Evolutionary conservation across 2,113 vertebrate species (phyloP).

Genomic region (Sylvicapra grimmia): DNA sequence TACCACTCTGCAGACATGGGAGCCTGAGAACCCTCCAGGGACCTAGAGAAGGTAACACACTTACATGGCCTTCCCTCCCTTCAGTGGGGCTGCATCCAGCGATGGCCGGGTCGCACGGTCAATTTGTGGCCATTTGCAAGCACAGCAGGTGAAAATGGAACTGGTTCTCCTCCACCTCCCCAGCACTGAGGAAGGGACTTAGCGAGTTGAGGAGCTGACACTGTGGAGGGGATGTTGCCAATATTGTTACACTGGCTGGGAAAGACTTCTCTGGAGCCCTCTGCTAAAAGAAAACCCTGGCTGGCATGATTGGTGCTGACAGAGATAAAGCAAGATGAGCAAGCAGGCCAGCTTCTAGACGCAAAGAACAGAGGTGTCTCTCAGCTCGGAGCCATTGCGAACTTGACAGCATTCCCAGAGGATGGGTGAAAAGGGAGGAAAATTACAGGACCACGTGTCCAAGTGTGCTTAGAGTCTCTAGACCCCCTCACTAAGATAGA

Average conservation of each 20-base stretch:
- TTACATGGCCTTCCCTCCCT: background rate
- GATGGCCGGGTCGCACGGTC: background rate
- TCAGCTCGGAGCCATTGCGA: background rate
- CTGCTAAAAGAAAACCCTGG: background rate
- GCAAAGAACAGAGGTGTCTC: background rate
- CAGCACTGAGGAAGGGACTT: background rate
- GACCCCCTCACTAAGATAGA: background rate
- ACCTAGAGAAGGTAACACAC: background rate
- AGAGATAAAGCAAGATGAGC: background rate
- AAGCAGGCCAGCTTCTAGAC: background rate
- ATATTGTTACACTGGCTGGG: background rate
- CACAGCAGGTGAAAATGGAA: conserved; percentile 13
- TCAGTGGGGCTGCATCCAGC: background rate
- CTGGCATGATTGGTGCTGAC: background rate
- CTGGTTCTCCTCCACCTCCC: background rate
- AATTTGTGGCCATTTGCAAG: background rate
- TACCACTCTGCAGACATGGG: accelerated
- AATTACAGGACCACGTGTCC: background rate
- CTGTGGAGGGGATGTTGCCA: background rate
- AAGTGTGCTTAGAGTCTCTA: background rate
- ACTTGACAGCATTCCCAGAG: background rate
- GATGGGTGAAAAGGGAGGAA: background rate
- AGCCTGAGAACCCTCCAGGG: background rate
- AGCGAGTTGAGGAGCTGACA: background rate
- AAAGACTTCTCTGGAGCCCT: background rate